phyloP scores from a whole-genome alignment of 1,140 invertebrate species.

The Hyles vespertilio region DNA sequence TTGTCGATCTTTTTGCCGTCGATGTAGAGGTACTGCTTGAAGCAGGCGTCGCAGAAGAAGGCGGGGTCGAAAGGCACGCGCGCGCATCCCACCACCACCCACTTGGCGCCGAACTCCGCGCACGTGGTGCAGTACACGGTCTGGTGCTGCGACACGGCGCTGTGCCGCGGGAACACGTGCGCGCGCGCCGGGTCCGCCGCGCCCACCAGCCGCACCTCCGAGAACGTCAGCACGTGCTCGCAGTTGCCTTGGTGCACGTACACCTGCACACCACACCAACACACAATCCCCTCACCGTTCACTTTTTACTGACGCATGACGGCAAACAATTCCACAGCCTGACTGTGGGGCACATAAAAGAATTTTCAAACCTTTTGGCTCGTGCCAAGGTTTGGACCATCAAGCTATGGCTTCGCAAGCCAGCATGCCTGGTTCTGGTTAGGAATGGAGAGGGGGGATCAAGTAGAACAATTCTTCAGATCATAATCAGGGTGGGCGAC shows the following conservation, averaged over 20 bases:
- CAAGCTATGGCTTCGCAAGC: too few relatives aligned
- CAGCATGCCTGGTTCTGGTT: too few relatives aligned
- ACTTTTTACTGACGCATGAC: too few relatives aligned
- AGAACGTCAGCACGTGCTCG: constrained; percentile 89
- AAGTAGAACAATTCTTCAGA: too few relatives aligned
- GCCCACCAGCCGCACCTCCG: constrained; percentile 79
- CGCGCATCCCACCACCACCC: constrained; percentile 77
- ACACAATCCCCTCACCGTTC: too few relatives aligned
- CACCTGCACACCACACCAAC: constrained; percentile 73
- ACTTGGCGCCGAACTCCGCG: constrained; percentile 72
- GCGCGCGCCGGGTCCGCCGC: constrained; percentile 64
- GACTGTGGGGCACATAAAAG: too few relatives aligned
- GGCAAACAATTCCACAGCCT: too few relatives aligned
- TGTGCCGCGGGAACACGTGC: constrained; percentile 75
- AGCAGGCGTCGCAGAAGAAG: constrained; percentile 81
- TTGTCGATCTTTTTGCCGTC: constrained; percentile 77
- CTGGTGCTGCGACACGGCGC: constrained; percentile 59
- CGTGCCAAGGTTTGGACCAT: too few relatives aligned
- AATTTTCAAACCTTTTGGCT: too few relatives aligned
- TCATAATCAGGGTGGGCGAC: too few relatives aligned
- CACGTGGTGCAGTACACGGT: constrained; percentile 61
- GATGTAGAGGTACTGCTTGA: constrained; percentile 80
- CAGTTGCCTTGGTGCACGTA: constrained; percentile 93
- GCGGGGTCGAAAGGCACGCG: constrained; percentile 81
- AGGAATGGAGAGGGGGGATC: too few relatives aligned